phyloP scores from a whole-genome alignment of 2,888 invertebrate genomes.

The Patella pellucida region DNA sequence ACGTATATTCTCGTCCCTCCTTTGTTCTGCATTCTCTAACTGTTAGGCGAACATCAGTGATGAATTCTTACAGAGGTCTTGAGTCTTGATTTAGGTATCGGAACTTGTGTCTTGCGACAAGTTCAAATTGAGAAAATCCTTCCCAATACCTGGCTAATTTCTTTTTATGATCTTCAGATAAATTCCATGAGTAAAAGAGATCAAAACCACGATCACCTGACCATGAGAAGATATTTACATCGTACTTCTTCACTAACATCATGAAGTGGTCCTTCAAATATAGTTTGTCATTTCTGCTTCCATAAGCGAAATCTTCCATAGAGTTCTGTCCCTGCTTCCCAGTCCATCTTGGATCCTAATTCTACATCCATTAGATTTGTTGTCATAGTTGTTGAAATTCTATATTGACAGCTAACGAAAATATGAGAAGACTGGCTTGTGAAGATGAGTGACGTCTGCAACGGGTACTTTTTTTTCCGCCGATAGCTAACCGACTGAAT shows the following conservation, averaged over 20 bases:
- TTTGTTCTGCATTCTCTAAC: too few relatives aligned
- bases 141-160: neutral
- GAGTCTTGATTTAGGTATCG: neutral
- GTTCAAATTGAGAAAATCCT: neutral
- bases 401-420: neutral
- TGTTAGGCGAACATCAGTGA: neutral
- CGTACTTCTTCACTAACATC: neutral
- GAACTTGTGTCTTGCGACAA: neutral
- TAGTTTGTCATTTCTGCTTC: neutral
- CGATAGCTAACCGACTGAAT: too few relatives aligned
- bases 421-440: neutral
- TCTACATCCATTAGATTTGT: neutral
- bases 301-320: neutral
- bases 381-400: neutral
- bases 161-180: neutral
- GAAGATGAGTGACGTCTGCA: neutral
- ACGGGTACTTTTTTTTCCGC: too few relatives aligned
- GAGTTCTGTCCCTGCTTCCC: neutral
- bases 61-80: neutral
- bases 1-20: neutral
- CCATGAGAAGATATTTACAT: slow-evolving; percentile 3
- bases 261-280: neutral
- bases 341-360: neutral
- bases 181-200: neutral
- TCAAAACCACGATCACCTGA: neutral